phyloP scores from a whole-genome alignment of 2,797 vertebrate species.

The Mustela erminea region DNA sequence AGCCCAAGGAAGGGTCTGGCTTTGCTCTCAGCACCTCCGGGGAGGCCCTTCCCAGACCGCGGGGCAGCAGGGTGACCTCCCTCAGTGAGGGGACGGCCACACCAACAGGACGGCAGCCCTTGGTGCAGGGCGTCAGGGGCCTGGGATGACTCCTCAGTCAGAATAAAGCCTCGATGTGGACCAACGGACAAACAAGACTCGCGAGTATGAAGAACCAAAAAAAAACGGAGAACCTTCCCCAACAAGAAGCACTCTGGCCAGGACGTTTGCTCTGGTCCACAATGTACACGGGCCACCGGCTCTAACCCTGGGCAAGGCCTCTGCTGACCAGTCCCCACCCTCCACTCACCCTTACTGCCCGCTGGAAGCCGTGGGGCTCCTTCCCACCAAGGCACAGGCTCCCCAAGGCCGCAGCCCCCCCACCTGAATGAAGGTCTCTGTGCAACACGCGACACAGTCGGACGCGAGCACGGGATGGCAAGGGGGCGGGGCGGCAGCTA shows the following conservation, averaged over 20 bases:
- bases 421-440: background rate
- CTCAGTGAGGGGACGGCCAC: accelerated
- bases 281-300: accelerated
- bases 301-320: background rate
- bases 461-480: too few species aligned
- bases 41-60: background rate
- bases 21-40: background rate
- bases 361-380: background rate
- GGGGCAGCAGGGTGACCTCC: background rate
- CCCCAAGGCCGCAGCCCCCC: background rate
- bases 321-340: accelerated
- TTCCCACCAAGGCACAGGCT: background rate
- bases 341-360: too few species aligned
- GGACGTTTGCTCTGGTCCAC: accelerated
- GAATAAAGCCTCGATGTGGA: accelerated
- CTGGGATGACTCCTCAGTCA: background rate
- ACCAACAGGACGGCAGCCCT: too few species aligned
- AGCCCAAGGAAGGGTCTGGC: background rate
- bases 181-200: accelerated
- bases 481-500: background rate
- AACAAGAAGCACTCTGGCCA: accelerated
- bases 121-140: accelerated
- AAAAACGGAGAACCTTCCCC: background rate
- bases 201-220: accelerated
- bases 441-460: background rate